Conservation (phyloP, 1,140 invertebrate species). For the Phortica variegata region DNA sequence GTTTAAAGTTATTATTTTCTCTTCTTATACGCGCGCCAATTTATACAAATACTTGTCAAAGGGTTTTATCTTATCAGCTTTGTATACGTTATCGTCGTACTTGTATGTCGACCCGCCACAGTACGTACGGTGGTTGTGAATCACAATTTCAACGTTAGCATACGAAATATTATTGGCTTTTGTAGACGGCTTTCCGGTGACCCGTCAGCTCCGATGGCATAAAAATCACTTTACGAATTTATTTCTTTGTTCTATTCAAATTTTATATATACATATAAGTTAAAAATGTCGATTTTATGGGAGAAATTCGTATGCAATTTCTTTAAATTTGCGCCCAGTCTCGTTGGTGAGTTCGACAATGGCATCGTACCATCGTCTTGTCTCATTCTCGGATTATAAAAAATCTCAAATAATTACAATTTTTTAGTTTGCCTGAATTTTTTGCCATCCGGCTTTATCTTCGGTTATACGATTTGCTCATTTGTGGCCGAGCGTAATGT, state of each 20-base stretch:
- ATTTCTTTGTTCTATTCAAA: background rate
- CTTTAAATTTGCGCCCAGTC: constrained; percentile 47
- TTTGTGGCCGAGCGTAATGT: constrained; percentile 39
- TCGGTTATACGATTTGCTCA: constrained; percentile 48
- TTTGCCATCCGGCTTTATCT: constrained; percentile 42
- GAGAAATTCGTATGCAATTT: constrained; percentile 34
- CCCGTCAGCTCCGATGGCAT: background rate
- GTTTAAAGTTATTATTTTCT: no score
- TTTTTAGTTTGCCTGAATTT: constrained; percentile 40
- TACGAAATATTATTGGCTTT: no score
- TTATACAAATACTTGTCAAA: no score
- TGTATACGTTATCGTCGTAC: no score
- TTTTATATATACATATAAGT: background rate
- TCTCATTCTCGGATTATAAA: background rate
- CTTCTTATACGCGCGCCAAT: no score
- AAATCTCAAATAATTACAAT: background rate
- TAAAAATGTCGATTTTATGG: constrained; percentile 39
- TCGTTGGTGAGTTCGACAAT: constrained; percentile 44
- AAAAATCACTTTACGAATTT: background rate
- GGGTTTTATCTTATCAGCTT: no score
- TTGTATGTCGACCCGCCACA: no score
- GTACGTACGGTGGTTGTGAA: no score
- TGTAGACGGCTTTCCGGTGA: no score
- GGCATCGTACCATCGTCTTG: background rate
- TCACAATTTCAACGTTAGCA: no score